Conservation (phyloP, 2,888 invertebrate genomes). For the Aricia artaxerxes region DNA sequence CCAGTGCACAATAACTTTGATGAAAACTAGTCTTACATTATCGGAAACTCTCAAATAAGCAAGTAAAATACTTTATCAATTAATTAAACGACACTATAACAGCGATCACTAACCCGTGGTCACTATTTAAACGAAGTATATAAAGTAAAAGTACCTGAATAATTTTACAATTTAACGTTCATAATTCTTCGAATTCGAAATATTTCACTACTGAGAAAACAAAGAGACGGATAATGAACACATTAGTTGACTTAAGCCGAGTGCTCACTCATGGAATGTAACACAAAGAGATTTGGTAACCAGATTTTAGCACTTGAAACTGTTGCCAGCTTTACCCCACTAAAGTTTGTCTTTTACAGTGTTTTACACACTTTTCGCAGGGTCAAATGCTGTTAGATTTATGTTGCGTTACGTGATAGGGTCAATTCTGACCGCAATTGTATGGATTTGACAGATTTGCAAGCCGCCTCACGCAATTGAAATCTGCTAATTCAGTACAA, state of each 20-base stretch:
- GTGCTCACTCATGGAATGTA: neutral
- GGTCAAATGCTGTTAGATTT: no score
- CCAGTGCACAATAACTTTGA: no score
- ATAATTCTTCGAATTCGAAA: constrained; percentile 9
- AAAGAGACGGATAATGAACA: constrained; percentile 11
- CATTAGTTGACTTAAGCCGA: constrained; percentile 12
- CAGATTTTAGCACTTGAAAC: neutral
- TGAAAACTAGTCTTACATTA: no score
- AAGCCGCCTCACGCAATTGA: no score
- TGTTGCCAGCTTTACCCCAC: neutral
- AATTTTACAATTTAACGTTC: constrained; percentile 6
- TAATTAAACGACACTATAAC: neutral
- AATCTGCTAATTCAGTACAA: no score
- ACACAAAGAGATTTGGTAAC: constrained; percentile 5
- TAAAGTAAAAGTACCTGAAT: neutral
- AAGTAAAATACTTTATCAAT: neutral
- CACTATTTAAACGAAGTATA: neutral
- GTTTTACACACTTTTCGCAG: neutral
- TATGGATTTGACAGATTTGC: no score
- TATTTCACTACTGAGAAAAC: constrained; percentile 19
- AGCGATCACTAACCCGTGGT: neutral
- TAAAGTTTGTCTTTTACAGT: neutral
- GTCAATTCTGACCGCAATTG: no score
- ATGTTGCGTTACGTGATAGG: no score
- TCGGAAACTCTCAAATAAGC: neutral